These are phyloP conservation scores for Archaeoteleia sp. DNA, from an alignment of 2,888 invertebrate genomes.

Conservation along the genomic window DNA sequence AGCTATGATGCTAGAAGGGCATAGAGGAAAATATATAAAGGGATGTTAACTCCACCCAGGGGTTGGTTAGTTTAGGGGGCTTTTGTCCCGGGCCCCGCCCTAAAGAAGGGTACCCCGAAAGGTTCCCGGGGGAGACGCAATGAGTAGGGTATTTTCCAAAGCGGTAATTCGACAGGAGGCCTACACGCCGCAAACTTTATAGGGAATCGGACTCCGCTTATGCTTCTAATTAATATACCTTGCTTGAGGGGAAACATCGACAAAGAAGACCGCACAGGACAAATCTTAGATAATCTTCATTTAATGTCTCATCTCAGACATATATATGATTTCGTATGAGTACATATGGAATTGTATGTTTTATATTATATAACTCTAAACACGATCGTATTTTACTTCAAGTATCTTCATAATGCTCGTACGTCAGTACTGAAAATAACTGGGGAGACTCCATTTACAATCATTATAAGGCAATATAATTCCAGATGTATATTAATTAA, in stretches of 20 bases:
- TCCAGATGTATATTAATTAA: too few relatives aligned
- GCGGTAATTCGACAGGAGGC: slow-evolving; percentile 70
- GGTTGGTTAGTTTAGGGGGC: slow-evolving; percentile 67
- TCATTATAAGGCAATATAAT: too few relatives aligned
- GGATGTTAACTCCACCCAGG: slow-evolving; percentile 72
- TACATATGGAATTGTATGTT: too few relatives aligned
- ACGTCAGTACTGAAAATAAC: too few relatives aligned
- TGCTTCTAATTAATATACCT: slow-evolving; percentile 51
- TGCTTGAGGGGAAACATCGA: slow-evolving; percentile 22
- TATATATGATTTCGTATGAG: too few relatives aligned
- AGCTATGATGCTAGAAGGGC: slow-evolving; percentile 61
- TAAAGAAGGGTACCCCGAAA: slow-evolving; percentile 58
- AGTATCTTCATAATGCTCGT: too few relatives aligned
- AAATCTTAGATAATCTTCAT: too few relatives aligned
- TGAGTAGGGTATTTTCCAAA: slow-evolving; percentile 63
- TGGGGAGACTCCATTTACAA: too few relatives aligned
- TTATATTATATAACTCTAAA: too few relatives aligned
- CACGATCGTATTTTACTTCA: too few relatives aligned
- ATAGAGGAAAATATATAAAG: slow-evolving; percentile 61
- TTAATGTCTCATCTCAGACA: too few relatives aligned
- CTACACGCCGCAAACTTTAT: slow-evolving; percentile 64
- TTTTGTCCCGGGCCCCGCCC: slow-evolving; percentile 69
- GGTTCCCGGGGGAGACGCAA: slow-evolving; percentile 60
- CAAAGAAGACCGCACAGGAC: too few relatives aligned
- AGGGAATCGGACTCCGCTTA: slow-evolving; percentile 55